Conservation (phyloP, 2,888 invertebrate genomes). For the Melanostoma mellinum region DNA sequence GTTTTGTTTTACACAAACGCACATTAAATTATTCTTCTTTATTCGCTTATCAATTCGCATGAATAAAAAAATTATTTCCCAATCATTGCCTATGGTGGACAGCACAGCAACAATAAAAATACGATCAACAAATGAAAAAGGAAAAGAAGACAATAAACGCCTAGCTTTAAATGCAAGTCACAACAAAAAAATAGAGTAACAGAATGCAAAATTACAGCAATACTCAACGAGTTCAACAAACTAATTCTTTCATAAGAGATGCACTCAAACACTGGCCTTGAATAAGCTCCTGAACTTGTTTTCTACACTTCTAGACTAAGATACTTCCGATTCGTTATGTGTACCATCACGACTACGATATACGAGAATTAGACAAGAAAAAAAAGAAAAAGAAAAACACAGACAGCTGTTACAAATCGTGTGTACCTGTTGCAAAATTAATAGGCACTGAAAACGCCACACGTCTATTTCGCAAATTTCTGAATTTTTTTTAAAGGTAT, state of each 20-base stretch:
- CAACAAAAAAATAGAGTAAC: conserved; percentile 2
- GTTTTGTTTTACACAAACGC: too few species aligned
- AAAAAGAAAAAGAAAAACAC: conserved; percentile 7
- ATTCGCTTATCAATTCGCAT: too few species aligned
- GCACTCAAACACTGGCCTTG: conserved; percentile 41
- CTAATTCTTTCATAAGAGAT: conserved; percentile 4
- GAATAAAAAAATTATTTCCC: too few species aligned
- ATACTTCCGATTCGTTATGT: not conserved
- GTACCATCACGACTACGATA: not conserved
- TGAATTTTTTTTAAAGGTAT: too few species aligned
- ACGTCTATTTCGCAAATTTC: not conserved
- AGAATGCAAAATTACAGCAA: too few species aligned
- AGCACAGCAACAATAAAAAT: not conserved
- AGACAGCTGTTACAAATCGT: conserved; percentile 41
- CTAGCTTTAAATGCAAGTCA: not conserved
- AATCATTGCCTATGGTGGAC: too few species aligned
- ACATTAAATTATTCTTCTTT: too few species aligned
- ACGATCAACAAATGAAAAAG: not conserved
- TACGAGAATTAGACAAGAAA: conserved; percentile 10
- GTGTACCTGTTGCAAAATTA: conserved; percentile 62
- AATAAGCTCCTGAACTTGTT: conserved; percentile 37
- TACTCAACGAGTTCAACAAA: conserved; percentile 21
- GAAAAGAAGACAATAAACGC: conserved; percentile 10
- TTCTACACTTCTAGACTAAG: not conserved
- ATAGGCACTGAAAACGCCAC: not conserved